Percentiles rank a stretch among this genome's conserved stretches.
Evolutionary conservation across 2,113 vertebrate species (phyloP).

Genomic region (Oryzias melastigma): DNA sequence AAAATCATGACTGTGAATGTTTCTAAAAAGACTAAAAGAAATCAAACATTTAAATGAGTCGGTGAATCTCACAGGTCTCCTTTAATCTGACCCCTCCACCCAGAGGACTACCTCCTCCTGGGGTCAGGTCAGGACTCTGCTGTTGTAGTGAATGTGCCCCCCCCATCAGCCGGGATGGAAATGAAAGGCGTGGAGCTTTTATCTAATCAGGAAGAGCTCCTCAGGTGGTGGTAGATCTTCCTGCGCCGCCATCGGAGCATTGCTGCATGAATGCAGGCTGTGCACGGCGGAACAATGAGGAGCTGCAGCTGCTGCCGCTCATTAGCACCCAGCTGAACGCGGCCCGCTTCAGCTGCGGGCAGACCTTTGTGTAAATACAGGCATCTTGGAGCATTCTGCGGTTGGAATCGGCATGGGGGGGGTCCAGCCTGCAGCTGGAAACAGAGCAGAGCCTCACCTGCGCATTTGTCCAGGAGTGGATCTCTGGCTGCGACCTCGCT

Average conservation of each 20-base stretch:
- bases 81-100: too few species aligned
- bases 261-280: constrained; percentile 15
- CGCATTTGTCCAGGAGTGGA: constrained; percentile 87
- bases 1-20: too few species aligned
- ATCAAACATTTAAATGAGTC: too few species aligned
- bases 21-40: too few species aligned
- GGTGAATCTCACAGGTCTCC: too few species aligned
- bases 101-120: too few species aligned
- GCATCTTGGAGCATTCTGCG: constrained; percentile 17
- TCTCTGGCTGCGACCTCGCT: constrained; percentile 90
- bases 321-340: constrained; percentile 20
- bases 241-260: background rate
- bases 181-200: constrained; percentile 20
- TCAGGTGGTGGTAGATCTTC: background rate
- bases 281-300: constrained; percentile 28
- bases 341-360: constrained; percentile 15
- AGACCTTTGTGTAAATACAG: constrained; percentile 28
- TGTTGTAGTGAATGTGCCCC: background rate
- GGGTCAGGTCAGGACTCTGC: too few species aligned
- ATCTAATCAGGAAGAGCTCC: constrained; percentile 31
- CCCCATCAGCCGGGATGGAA: constrained; percentile 28
- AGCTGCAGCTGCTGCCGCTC: constrained; percentile 49
- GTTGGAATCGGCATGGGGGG: constrained; percentile 1
- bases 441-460: constrained; percentile 79
- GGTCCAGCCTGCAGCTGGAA: constrained; percentile 2